phyloP scores from a whole-genome alignment of 1,140 invertebrate species.

The Aricia agestis region DNA sequence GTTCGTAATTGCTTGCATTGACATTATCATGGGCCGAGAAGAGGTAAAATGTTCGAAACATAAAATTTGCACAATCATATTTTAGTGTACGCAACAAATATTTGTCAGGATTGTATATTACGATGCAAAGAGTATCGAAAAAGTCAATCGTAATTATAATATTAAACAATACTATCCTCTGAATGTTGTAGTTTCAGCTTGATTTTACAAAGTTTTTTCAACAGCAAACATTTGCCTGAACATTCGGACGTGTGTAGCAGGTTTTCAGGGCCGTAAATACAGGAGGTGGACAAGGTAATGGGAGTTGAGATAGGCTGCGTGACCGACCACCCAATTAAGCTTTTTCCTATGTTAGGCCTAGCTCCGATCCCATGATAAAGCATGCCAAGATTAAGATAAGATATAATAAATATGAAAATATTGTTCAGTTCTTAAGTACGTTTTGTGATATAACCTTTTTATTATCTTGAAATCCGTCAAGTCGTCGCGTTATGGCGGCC shows the following conservation, averaged over 20 bases:
- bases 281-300: conserved; percentile 66
- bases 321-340: conserved; percentile 48
- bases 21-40: too few relatives aligned
- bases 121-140: too few relatives aligned
- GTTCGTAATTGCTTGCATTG: too few relatives aligned
- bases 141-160: too few relatives aligned
- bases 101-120: too few relatives aligned
- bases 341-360: conserved; percentile 34
- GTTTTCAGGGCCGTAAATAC: neutral
- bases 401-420: conserved; percentile 38
- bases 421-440: conserved; percentile 27
- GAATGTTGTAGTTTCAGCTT: too few relatives aligned
- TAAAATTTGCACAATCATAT: too few relatives aligned
- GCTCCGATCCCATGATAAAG: conserved; percentile 45
- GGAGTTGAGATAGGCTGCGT: conserved; percentile 53
- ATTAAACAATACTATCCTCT: too few relatives aligned
- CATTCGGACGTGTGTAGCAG: conserved; percentile 8
- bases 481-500: conserved; percentile 5
- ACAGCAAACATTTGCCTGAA: conserved; percentile 43
- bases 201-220: conserved; percentile 38
- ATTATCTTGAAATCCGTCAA: conserved; percentile 12
- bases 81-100: too few relatives aligned
- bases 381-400: conserved; percentile 34
- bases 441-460: conserved; percentile 17
- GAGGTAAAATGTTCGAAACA: too few relatives aligned